Evolutionary conservation across 2,797 vertebrate genomes (phyloP).

Genomic region (Megaceryle alcyon): DNA sequence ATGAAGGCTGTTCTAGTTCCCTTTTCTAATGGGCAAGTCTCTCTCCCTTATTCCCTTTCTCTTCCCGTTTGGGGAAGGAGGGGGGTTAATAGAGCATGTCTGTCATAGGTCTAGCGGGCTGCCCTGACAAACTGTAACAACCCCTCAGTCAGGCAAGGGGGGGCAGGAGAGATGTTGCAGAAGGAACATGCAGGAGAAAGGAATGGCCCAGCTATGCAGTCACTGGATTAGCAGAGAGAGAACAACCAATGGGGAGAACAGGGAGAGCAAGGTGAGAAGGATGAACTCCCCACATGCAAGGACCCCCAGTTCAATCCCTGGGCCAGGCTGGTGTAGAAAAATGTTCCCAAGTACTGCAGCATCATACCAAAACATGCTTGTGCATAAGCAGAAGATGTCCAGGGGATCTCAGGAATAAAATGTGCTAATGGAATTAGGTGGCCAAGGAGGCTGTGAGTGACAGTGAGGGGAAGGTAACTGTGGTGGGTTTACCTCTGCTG

Average conservation of each 20-base stretch:
- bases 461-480: neutral
- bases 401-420: neutral
- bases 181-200: neutral
- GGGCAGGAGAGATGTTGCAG: neutral
- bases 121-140: too few relatives aligned
- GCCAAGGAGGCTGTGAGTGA: neutral
- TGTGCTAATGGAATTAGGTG: neutral
- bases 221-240: neutral
- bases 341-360: neutral
- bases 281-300: rapidly evolving
- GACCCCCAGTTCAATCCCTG: neutral
- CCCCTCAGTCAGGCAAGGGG: too few relatives aligned
- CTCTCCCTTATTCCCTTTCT: too few relatives aligned
- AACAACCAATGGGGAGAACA: neutral
- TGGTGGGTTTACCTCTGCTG: too few relatives aligned
- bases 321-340: neutral
- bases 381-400: neutral
- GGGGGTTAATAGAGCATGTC: too few relatives aligned
- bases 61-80: too few relatives aligned
- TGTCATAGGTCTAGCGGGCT: too few relatives aligned
- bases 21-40: too few relatives aligned
- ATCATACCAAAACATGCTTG: rapidly evolving
- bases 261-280: neutral
- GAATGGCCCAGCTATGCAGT: neutral
- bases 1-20: too few relatives aligned